phyloP scores from a whole-genome alignment of 2,797 vertebrate species.

The Catharus ustulatus region DNA sequence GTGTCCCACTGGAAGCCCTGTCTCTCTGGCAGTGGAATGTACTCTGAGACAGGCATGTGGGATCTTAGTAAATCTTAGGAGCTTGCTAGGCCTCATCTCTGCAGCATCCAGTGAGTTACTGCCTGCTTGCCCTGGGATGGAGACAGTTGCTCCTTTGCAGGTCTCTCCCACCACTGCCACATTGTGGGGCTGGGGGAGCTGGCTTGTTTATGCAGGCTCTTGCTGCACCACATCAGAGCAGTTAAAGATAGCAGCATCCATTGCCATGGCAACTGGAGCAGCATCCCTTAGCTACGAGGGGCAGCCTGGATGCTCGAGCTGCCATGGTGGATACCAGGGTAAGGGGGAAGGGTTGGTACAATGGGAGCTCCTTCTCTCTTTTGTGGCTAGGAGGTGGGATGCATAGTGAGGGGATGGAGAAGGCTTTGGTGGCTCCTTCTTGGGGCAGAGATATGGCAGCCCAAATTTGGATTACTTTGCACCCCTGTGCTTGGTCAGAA shows the following conservation, averaged over 20 bases:
- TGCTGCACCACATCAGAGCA: conserved; percentile 24
- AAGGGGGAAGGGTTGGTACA: neutral
- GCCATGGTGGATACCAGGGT: neutral
- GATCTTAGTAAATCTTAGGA: neutral
- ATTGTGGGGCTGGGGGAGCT: conserved; percentile 2
- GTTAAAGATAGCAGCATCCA: conserved; percentile 59
- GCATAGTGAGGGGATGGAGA: neutral
- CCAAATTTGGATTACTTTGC: neutral
- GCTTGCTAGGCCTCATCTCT: neutral
- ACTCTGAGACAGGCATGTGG: neutral
- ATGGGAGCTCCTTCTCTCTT: neutral
- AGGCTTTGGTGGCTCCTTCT: neutral
- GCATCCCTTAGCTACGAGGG: conserved; percentile 19
- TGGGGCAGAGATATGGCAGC: neutral
- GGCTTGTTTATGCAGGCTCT: conserved; percentile 28
- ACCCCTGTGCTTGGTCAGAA: neutral
- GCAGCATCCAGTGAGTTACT: neutral
- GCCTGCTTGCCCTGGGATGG: neutral
- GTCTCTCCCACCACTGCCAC: neutral
- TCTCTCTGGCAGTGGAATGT: neutral
- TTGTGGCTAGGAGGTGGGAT: neutral
- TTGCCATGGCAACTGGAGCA: conserved; percentile 60
- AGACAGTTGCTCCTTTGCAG: neutral
- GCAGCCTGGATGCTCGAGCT: neutral
- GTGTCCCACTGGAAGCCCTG: neutral